Evolutionary conservation across 2,888 invertebrate species (phyloP).

Genomic region (Octonoba sinensis): DNA sequence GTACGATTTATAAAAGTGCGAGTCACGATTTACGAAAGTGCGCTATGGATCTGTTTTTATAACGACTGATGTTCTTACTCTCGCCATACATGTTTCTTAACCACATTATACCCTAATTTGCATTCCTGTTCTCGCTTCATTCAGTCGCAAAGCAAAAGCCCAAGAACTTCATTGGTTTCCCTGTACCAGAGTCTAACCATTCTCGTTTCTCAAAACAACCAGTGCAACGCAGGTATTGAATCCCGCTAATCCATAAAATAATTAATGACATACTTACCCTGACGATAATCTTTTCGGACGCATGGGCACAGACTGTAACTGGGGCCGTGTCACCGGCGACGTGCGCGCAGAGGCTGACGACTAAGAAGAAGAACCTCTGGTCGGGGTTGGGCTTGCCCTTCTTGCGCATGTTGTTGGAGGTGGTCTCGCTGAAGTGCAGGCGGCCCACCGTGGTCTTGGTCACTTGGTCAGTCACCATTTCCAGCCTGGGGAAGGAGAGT

Average conservation of each 20-base stretch:
- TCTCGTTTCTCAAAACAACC: no score
- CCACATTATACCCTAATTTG: not conserved
- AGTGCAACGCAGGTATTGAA: not conserved
- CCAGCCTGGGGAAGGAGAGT: conserved; percentile 76
- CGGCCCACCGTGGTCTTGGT: conserved; percentile 95
- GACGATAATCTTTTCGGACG: conserved; percentile 96
- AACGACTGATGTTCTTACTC: not conserved
- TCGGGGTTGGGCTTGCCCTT: conserved; percentile 99
- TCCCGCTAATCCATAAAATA: not conserved
- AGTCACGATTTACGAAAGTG: not conserved
- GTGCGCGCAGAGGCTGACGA: conserved; percentile 92
- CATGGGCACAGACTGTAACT: conserved; percentile 86
- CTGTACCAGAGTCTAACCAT: no score
- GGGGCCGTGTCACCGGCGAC: conserved; percentile 81
- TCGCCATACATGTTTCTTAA: not conserved
- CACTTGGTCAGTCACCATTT: conserved; percentile 87
- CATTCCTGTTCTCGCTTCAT: not conserved
- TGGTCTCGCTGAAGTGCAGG: conserved; percentile 97
- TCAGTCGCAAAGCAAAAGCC: not conserved
- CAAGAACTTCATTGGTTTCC: not conserved
- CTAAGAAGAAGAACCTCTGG: conserved; percentile 94
- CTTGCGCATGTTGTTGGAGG: conserved; percentile 98
- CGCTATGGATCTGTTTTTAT: not conserved
- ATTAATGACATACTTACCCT: conserved; percentile 83
- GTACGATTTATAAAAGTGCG: not conserved